Conservation (phyloP, 1,140 invertebrate genomes). For the Bombus picipes region DNA sequence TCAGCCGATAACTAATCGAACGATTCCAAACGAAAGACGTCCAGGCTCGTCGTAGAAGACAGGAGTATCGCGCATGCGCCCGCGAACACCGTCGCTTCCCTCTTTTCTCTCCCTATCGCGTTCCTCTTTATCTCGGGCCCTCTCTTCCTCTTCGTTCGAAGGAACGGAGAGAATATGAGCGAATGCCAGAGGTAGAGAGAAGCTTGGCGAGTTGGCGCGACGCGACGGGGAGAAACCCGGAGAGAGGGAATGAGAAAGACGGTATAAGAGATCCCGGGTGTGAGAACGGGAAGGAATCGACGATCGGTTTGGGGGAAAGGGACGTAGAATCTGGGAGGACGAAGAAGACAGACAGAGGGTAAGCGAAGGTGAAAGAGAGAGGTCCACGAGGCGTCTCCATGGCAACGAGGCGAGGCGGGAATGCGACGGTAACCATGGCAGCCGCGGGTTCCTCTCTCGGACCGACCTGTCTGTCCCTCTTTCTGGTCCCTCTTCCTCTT, state of each 20-base stretch:
- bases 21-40: slow-evolving; percentile 36
- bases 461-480: slow-evolving; percentile 80
- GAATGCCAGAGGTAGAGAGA: slow-evolving; percentile 57
- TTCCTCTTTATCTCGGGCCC: slow-evolving; percentile 58
- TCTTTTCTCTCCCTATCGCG: slow-evolving; percentile 56
- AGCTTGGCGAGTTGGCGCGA: slow-evolving; percentile 60
- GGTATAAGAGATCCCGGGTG: neutral
- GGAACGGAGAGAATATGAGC: slow-evolving; percentile 70
- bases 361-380: slow-evolving; percentile 40
- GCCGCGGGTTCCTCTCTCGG: slow-evolving; percentile 78
- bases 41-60: slow-evolving; percentile 55
- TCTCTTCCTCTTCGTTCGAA: slow-evolving; percentile 64
- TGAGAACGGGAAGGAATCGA: slow-evolving; percentile 35
- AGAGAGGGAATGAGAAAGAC: slow-evolving; percentile 14
- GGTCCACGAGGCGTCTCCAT: slow-evolving; percentile 75
- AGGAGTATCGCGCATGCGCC: slow-evolving; percentile 68
- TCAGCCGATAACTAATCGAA: slow-evolving; percentile 66
- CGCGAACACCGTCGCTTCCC: slow-evolving; percentile 43
- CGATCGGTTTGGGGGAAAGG: slow-evolving; percentile 43
- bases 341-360: slow-evolving; percentile 42
- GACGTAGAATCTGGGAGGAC: slow-evolving; percentile 17
- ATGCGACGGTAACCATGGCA: slow-evolving; percentile 84
- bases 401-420: slow-evolving; percentile 82
- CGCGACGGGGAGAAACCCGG: slow-evolving; percentile 8
- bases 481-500: slow-evolving; percentile 75